Conservation (phyloP, 2,888 invertebrate genomes). For the Unio delphinus region DNA sequence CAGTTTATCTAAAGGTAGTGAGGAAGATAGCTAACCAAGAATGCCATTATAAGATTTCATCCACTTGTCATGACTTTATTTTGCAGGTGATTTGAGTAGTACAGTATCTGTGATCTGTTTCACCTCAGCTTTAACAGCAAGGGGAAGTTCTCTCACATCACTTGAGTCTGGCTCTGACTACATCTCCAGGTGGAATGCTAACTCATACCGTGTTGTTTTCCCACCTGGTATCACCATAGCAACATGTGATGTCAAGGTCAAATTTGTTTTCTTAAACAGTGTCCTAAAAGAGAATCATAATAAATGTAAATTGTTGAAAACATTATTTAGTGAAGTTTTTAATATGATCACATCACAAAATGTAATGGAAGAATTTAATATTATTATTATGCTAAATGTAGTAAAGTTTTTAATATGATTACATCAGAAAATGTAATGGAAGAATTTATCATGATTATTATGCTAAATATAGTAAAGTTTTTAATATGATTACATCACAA, state of each 20-base stretch:
- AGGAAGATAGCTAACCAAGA: too few relatives aligned
- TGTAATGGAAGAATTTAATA: too few relatives aligned
- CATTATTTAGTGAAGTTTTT: neutral
- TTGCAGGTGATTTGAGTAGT: constrained; percentile 60
- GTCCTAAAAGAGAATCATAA: neutral
- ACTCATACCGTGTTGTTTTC: constrained; percentile 60
- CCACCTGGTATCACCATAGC: constrained; percentile 56
- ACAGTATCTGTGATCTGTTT: constrained; percentile 64
- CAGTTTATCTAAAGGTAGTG: too few relatives aligned
- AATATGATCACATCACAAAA: too few relatives aligned
- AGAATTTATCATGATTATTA: too few relatives aligned
- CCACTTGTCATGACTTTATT: neutral
- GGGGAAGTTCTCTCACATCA: constrained; percentile 56
- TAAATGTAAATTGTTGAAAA: neutral
- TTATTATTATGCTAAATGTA: too few relatives aligned
- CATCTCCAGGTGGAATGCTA: constrained; percentile 52
- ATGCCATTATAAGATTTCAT: too few relatives aligned
- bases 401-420: too few relatives aligned
- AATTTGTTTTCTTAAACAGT: neutral
- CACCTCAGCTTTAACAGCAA: constrained; percentile 62
- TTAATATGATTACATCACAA: too few relatives aligned
- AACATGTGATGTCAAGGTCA: constrained; percentile 66
- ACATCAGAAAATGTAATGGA: too few relatives aligned
- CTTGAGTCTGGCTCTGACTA: constrained; percentile 67
- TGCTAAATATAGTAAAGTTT: too few relatives aligned